phyloP scores from a whole-genome alignment of 1,140 invertebrate species.

The Danaus plexippus region DNA sequence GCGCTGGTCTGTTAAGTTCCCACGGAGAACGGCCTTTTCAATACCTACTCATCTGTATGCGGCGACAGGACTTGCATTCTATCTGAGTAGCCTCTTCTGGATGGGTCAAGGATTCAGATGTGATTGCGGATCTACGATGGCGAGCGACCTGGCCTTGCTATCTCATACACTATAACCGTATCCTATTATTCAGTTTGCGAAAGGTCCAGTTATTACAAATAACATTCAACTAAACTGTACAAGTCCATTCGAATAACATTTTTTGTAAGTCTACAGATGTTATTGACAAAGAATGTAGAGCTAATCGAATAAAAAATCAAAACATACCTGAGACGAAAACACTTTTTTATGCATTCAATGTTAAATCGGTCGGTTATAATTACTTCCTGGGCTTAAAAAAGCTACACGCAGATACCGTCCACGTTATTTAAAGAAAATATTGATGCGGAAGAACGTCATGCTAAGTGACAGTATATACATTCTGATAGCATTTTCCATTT shows the following conservation, averaged over 20 bases:
- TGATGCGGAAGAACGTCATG: constrained; percentile 40
- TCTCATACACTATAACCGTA: constrained; percentile 33
- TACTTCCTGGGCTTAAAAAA: constrained; percentile 30
- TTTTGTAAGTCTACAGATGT: constrained; percentile 17
- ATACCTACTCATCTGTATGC: constrained; percentile 67
- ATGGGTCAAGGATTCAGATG: constrained; percentile 68
- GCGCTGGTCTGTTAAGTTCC: constrained; percentile 57
- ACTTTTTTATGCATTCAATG: constrained; percentile 23
- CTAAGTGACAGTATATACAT: constrained; percentile 43
- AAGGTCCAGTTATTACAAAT: constrained; percentile 12
- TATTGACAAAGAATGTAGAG: constrained; percentile 14
- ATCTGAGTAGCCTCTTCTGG: constrained; percentile 67
- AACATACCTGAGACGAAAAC: constrained; percentile 14
- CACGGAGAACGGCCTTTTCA: constrained; percentile 66
- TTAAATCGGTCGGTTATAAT: constrained; percentile 34
- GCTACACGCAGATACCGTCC: constrained; percentile 18
- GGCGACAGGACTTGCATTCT: constrained; percentile 66
- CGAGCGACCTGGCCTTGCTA: constrained; percentile 54
- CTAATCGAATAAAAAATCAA: constrained; percentile 16
- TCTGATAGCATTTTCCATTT: too few species aligned
- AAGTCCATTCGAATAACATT: constrained; percentile 15
- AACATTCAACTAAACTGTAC: constrained; percentile 13
- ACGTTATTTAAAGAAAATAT: constrained; percentile 25
- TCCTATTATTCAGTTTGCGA: constrained; percentile 39
- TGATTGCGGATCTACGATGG: constrained; percentile 55